Evolutionary conservation across 2,888 invertebrate species (phyloP).

Genomic region (Tachina grossa): DNA sequence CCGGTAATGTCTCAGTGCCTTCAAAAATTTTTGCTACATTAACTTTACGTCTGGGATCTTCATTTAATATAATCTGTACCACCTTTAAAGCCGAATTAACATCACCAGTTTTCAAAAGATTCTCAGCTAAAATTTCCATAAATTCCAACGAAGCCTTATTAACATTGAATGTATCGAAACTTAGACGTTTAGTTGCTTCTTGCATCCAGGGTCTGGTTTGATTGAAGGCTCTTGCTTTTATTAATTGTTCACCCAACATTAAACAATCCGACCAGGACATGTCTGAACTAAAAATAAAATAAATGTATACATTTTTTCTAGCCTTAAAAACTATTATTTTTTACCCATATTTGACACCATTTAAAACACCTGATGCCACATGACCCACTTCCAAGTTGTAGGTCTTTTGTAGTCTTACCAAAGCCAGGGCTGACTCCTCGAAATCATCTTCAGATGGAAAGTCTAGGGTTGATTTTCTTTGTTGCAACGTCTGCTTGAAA

Average conservation of each 20-base stretch:
- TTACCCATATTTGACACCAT: conserved; percentile 91
- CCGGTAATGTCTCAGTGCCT: conserved; percentile 34
- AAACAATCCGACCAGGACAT: conserved; percentile 95
- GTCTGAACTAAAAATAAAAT: conserved; percentile 83
- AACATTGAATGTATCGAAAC: conserved; percentile 83
- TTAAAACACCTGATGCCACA: conserved; percentile 92
- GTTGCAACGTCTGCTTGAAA: conserved; percentile 8
- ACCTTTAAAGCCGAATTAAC: conserved; percentile 90
- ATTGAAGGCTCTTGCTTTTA: conserved; percentile 94
- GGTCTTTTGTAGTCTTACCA: conserved; percentile 96
- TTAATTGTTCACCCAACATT: conserved; percentile 95
- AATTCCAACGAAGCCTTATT: conserved; percentile 75
- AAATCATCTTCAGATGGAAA: conserved; percentile 96
- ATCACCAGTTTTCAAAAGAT: conserved; percentile 86
- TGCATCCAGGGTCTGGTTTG: conserved; percentile 98
- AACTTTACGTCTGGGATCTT: conserved; percentile 90
- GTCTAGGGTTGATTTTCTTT: conserved; percentile 83
- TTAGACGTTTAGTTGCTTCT: conserved; percentile 90
- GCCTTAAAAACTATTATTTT: conserved; percentile 53
- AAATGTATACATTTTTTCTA: background rate
- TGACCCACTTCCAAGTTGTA: conserved; percentile 94
- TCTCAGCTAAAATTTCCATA: conserved; percentile 78
- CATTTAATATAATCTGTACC: conserved; percentile 90
- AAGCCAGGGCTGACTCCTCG: conserved; percentile 95
- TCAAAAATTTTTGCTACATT: conserved; percentile 85